phyloP scores from a whole-genome alignment of 2,888 invertebrate genomes.

The Ennomos erosarius region DNA sequence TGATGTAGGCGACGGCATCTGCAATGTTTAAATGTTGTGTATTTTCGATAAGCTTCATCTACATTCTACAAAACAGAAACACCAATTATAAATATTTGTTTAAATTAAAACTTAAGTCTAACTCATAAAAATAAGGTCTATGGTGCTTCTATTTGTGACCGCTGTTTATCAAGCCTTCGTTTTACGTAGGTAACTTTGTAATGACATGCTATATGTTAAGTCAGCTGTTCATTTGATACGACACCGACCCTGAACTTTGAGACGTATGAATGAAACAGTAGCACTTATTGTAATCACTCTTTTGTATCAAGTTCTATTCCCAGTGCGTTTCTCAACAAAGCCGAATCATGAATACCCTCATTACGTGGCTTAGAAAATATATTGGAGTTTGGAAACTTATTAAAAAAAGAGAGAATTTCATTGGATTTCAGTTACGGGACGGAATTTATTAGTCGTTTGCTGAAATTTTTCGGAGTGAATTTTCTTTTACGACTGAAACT shows the following conservation, averaged over 20 bases:
- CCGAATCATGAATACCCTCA: slow-evolving; percentile 16
- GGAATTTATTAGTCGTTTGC: slow-evolving; percentile 42
- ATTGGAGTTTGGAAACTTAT: slow-evolving; percentile 22
- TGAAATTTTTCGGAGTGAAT: slow-evolving; percentile 46
- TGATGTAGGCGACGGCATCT: slow-evolving; percentile 5
- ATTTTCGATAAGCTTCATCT: not conserved
- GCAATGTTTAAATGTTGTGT: slow-evolving; percentile 7
- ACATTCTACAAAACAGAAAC: not conserved
- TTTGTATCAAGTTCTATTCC: slow-evolving; percentile 23
- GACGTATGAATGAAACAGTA: slow-evolving; percentile 68
- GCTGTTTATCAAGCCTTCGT: not conserved
- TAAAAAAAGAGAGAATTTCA: slow-evolving; percentile 10
- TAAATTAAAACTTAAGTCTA: not conserved
- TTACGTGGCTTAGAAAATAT: slow-evolving; percentile 13
- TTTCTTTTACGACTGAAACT: slow-evolving; percentile 53
- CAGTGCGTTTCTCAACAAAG: slow-evolving; percentile 10
- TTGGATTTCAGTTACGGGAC: slow-evolving; percentile 22
- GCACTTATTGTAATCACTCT: slow-evolving; percentile 54
- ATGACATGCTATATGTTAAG: slow-evolving; percentile 46
- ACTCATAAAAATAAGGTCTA: too few species aligned
- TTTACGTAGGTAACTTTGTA: slow-evolving; percentile 30
- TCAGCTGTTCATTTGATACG: slow-evolving; percentile 64
- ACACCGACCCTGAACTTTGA: slow-evolving; percentile 66
- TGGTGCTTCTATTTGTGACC: too few species aligned
- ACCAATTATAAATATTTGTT: not conserved